Base-by-base conservation (phyloP, 2,888 invertebrate species). In the Mythimna ferrago region DNA sequence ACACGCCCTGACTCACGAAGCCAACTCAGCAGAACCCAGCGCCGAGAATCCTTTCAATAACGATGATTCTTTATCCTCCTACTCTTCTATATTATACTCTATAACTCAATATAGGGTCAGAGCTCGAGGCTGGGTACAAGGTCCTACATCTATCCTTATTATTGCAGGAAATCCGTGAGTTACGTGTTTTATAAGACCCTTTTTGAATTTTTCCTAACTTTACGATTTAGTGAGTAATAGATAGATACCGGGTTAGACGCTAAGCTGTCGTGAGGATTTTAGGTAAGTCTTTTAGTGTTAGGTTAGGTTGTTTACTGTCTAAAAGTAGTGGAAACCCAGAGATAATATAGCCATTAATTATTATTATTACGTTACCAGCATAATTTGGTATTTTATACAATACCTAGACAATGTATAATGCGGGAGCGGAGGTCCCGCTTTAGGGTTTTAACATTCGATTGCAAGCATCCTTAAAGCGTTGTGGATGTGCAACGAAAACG, bases 61-160 rank as follows among this genome's bases (percentile, higher is more conserved):
- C 38, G 66, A 73, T 65, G 66, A 76, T 56, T 78, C 62, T 72
- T 65, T 48, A 35, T 65, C 62, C 66, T 66, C 69, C 16, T 63
- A 57, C 71, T 75, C 72, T 70, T 54, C 19, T 57, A 74, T 71
- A 84, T 78, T 68, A 80, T 63, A 56, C 14, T 77, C 82, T 73
- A 85, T 85, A 80, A 85, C 77, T 83, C 83, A 83, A 74, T 74
- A 77, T 70, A 35, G 71, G 78, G 79, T 76, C 65, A 67, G 62
- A 65, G 58, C 75, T 56, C 21, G 41, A 66, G 68, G 71, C 69
- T 58, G 60, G 71, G 76, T 65, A 72, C 56, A 32, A 16, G 53
- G 21, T 57, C 73, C 76, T 65, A 70, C 73, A 83, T 83, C 68
- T 65, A 60, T 83, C 58, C 71, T 60, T 71, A 76, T 83, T 83